A percentile compares a stretch with the other conserved stretches of the same genome.
Conservation (phyloP, 64 coral and sea anemone species). For the Orbicella faveolata region DNA sequence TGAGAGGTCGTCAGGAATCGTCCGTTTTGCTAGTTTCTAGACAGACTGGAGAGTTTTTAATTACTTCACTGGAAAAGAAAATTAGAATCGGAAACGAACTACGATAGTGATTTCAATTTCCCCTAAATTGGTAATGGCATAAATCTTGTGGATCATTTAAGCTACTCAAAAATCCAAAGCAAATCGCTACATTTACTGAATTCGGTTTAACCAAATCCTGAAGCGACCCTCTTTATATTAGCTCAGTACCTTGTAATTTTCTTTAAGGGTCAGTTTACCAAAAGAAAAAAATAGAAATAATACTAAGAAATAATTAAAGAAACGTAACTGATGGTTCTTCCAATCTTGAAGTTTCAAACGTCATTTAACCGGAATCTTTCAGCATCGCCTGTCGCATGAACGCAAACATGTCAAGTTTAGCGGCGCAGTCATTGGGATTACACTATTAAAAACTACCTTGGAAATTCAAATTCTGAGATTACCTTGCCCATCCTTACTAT, state of each 20-base stretch:
- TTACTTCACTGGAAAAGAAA: not conserved
- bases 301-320: not conserved
- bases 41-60: not conserved
- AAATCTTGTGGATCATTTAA: not conserved
- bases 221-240: not conserved
- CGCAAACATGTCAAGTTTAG: not conserved
- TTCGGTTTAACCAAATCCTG: not conserved
- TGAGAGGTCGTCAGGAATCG: not conserved
- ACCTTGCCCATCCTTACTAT: no score
- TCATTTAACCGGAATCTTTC: conserved; percentile 24
- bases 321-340: not conserved
- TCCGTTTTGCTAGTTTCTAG: not conserved
- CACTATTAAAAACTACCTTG: conserved; percentile 8
- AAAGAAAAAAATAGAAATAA: not conserved
- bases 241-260: not conserved
- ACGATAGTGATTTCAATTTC: not conserved
- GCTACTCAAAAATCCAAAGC: not conserved
- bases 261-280: not conserved
- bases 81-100: not conserved
- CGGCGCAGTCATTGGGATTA: not conserved
- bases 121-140: not conserved
- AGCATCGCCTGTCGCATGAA: not conserved
- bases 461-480: not conserved
- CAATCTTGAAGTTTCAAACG: conserved; percentile 5
- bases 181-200: not conserved